These are phyloP conservation scores for Tenebrosternarchus preto DNA, from an alignment of 2,113 vertebrate species.

Conservation along the genomic window DNA sequence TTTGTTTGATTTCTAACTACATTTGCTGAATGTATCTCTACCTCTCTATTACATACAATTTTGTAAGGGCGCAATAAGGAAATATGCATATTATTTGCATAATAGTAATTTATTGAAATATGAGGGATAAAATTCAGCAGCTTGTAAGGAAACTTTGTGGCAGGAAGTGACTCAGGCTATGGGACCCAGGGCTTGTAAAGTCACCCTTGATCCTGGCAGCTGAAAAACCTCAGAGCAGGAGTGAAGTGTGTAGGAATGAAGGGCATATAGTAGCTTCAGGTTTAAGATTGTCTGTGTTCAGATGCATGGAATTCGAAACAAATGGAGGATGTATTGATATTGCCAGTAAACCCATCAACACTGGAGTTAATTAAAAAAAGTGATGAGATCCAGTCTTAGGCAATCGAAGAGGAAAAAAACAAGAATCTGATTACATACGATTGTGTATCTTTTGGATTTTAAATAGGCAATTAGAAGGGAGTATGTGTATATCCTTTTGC, in stretches of 20 bases:
- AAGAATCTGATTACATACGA: neutral
- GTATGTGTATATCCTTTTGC: neutral
- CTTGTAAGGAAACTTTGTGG: conserved; percentile 73
- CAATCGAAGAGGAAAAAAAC: neutral
- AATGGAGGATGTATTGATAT: neutral
- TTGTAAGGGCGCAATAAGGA: conserved; percentile 21
- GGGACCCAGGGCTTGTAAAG: conserved; percentile 70
- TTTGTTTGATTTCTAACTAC: neutral
- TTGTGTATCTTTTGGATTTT: neutral
- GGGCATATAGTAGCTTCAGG: conserved; percentile 49
- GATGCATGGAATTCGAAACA: conserved; percentile 38
- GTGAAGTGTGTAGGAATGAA: conserved; percentile 54
- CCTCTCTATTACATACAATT: neutral
- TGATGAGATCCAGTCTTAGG: neutral
- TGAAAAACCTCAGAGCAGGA: conserved; percentile 70
- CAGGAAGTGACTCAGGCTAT: conserved; percentile 75
- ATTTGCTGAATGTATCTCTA: neutral
- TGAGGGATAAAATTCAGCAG: conserved; percentile 77
- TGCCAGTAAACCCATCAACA: neutral
- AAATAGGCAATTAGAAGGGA: neutral
- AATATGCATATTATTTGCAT: conserved; percentile 69
- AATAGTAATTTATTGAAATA: conserved; percentile 91
- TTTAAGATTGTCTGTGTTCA: conserved; percentile 61
- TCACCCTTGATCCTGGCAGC: conserved; percentile 61
- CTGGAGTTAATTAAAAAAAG: too few relatives aligned